Percentiles rank a stretch among this genome's conserved stretches.
These are phyloP conservation scores for Sinella curviseta DNA, from an alignment of 1,140 invertebrate genomes.

Conservation along the genomic window DNA sequence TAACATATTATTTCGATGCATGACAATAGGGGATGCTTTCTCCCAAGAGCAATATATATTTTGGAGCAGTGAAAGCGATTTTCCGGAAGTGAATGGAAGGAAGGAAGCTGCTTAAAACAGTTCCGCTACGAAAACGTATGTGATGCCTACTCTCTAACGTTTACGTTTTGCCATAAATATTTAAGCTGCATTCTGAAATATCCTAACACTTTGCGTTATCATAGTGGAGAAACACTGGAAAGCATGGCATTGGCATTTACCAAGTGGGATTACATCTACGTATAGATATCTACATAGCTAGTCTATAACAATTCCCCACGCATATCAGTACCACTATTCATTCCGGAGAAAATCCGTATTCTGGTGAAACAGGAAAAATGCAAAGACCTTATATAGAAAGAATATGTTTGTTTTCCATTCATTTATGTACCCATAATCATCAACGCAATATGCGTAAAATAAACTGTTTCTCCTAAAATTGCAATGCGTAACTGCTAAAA, in stretches of 20 bases:
- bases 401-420: background rate
- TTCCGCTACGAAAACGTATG: no score
- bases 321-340: no score
- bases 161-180: background rate
- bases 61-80: slow-evolving; percentile 5
- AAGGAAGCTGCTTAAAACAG: background rate
- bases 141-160: background rate
- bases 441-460: background rate
- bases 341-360: no score
- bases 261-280: no score
- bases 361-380: no score
- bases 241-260: background rate
- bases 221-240: background rate
- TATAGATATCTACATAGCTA: no score
- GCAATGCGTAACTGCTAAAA: no score
- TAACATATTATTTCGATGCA: background rate
- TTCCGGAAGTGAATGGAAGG: slow-evolving; percentile 7
- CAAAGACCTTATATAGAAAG: background rate
- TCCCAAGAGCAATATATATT: background rate
- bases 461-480: background rate
- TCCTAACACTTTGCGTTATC: slow-evolving; percentile 3
- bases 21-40: slow-evolving; percentile 14
- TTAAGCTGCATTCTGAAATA: background rate
- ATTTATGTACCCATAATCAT: background rate
- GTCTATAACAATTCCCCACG: no score